Evolutionary conservation across 2,113 vertebrate genomes (phyloP).

Genomic region (Gobiocypris rarus): DNA sequence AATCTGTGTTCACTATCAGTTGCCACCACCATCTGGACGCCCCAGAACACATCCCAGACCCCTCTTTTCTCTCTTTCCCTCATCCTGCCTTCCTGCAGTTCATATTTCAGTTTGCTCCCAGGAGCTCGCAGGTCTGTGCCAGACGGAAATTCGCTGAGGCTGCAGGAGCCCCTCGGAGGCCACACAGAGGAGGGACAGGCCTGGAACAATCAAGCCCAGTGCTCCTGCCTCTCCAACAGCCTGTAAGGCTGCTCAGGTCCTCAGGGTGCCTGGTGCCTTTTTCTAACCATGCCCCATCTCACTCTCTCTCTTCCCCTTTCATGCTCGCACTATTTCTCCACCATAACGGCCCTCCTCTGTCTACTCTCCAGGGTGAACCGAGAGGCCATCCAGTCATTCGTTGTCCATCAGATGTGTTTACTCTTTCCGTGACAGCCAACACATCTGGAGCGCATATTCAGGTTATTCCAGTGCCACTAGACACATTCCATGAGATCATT

Average conservation of each 20-base stretch:
- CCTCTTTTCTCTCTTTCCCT: constrained; percentile 61
- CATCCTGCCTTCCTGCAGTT: constrained; percentile 79
- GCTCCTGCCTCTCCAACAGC: constrained; percentile 23
- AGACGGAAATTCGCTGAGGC: constrained; percentile 91
- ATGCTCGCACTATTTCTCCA: constrained; percentile 64
- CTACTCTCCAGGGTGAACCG: constrained; percentile 78
- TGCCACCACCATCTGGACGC: constrained; percentile 50
- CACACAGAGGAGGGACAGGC: constrained; percentile 90
- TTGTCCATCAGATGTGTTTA: constrained; percentile 99
- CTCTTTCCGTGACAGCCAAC: constrained; percentile 97
- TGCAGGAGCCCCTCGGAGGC: constrained; percentile 89
- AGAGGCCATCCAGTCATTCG: constrained; percentile 95
- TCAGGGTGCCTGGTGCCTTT: constrained; percentile 50
- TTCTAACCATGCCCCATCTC: constrained; percentile 46
- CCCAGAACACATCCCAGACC: constrained; percentile 73
- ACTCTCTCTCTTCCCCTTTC: constrained; percentile 58
- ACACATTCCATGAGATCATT: constrained; percentile 95
- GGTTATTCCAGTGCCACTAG: constrained; percentile 96
- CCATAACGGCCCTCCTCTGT: constrained; percentile 60
- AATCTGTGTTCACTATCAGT: constrained; percentile 20
- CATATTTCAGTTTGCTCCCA: constrained; percentile 95
- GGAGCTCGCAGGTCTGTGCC: constrained; percentile 91
- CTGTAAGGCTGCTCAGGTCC: constrained; percentile 39
- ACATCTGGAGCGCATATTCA: constrained; percentile 99
- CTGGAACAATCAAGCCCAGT: constrained; percentile 70